Percentiles rank a stretch among this genome's conserved stretches.
Conservation (phyloP, 1,140 invertebrate genomes). For the Plutomurus gul region DNA sequence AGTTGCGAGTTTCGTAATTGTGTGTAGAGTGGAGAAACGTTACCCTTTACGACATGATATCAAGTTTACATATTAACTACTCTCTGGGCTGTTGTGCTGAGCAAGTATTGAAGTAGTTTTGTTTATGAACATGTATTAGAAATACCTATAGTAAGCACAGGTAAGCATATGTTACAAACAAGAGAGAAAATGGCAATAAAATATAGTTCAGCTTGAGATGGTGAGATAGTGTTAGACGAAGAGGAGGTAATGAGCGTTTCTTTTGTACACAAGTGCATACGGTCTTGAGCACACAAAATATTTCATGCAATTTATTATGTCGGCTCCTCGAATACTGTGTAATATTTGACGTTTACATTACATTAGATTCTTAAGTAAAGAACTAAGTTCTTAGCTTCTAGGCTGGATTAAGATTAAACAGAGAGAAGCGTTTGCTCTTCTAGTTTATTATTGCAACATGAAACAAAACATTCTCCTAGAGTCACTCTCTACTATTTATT, state of each 20-base stretch:
- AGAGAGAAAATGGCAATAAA: not conserved
- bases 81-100: too few relatives aligned
- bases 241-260: constrained; percentile 3
- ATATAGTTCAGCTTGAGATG: constrained; percentile 15
- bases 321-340: not conserved
- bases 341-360: not conserved
- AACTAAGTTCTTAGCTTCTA: constrained; percentile 17
- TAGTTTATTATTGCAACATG: not conserved
- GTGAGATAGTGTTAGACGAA: too few relatives aligned
- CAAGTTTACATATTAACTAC: too few relatives aligned
- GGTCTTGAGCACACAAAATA: constrained; percentile 2
- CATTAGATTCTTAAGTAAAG: constrained; percentile 10
- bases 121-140: too few relatives aligned
- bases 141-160: too few relatives aligned
- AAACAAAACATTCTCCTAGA: not conserved
- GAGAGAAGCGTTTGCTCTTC: not conserved
- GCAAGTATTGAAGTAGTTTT: too few relatives aligned
- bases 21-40: too few relatives aligned
- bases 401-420: constrained; percentile 20
- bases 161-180: not conserved
- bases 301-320: constrained; percentile 24
- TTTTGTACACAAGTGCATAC: constrained; percentile 11
- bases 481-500: not conserved
- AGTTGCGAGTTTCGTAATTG: too few relatives aligned
- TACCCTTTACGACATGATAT: too few relatives aligned